Evolutionary conservation across 2,113 vertebrate species (phyloP).

Genomic region (Seriola dumerili): DNA sequence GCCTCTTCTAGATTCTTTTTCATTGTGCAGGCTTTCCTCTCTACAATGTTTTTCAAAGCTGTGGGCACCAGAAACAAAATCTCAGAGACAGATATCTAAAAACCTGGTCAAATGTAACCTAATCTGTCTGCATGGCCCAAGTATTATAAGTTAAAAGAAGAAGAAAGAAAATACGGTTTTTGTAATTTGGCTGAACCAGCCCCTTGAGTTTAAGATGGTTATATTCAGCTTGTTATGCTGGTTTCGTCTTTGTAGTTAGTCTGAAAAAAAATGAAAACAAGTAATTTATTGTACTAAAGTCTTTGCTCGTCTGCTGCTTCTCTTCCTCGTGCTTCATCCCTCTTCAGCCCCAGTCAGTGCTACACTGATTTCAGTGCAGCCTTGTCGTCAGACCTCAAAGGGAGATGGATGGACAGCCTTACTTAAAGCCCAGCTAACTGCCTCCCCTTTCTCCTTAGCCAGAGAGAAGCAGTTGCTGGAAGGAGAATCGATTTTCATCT

Average conservation of each 20-base stretch:
- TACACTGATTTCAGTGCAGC: constrained; percentile 58
- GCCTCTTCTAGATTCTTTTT: not conserved
- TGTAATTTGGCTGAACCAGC: constrained; percentile 14
- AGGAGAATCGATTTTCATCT: constrained; percentile 84
- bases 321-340: constrained; percentile 50
- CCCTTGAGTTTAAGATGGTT: constrained; percentile 7
- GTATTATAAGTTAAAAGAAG: not conserved
- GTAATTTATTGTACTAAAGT: constrained; percentile 20
- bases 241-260: constrained; percentile 26
- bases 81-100: not conserved
- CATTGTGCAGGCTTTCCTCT: not conserved
- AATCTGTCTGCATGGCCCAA: not conserved
- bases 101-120: not conserved
- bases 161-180: constrained; percentile 1
- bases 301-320: constrained; percentile 34
- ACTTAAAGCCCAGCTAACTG: constrained; percentile 69
- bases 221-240: constrained; percentile 25
- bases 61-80: not conserved
- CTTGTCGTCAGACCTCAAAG: constrained; percentile 69
- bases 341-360: constrained; percentile 54
- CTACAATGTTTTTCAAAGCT: not conserved
- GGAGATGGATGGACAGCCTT: constrained; percentile 74
- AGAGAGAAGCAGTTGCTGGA: constrained; percentile 69
- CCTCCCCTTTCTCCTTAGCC: constrained; percentile 69
- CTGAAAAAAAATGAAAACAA: constrained; percentile 24